phyloP scores from a whole-genome alignment of 2,113 vertebrate species.

The Synchiropus splendidus region DNA sequence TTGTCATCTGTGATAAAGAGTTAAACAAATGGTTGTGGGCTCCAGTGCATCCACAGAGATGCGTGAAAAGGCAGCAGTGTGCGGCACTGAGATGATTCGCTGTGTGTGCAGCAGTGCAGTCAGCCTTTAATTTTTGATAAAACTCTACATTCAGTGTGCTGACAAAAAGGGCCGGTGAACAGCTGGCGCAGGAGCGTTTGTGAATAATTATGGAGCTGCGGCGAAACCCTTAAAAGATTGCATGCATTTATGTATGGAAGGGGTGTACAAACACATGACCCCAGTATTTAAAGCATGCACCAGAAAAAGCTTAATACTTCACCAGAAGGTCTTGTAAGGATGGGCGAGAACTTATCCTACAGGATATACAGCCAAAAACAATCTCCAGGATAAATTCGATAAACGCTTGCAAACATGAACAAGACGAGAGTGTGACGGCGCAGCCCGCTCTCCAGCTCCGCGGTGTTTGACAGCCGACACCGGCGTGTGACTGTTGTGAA shows the following conservation, averaged over 20 bases:
- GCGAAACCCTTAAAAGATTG: not conserved
- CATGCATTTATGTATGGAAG: too few relatives aligned
- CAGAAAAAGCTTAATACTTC: not conserved
- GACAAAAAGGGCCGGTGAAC: not conserved
- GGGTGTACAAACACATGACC: too few relatives aligned
- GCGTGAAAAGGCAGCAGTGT: not conserved
- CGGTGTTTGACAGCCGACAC: too few relatives aligned
- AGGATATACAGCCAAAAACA: too few relatives aligned
- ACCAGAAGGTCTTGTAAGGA: too few relatives aligned
- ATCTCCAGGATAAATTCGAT: too few relatives aligned
- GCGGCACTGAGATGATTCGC: not conserved
- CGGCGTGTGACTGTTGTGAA: too few relatives aligned
- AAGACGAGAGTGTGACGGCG: too few relatives aligned
- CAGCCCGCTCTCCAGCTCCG: too few relatives aligned
- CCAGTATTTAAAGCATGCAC: too few relatives aligned
- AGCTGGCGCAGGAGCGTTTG: constrained; percentile 4
- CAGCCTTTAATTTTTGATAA: not conserved
- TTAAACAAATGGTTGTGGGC: constrained; percentile 1
- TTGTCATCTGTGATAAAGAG: not conserved
- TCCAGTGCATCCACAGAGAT: not conserved
- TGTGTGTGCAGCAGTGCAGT: not conserved
- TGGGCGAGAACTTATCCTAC: too few relatives aligned
- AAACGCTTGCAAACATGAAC: too few relatives aligned
- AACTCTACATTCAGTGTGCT: not conserved
- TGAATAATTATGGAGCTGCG: not conserved